Percentiles rank a stretch among this genome's conserved stretches.
Conservation (phyloP, 2,888 invertebrate species). For the Papilio protenor region DNA sequence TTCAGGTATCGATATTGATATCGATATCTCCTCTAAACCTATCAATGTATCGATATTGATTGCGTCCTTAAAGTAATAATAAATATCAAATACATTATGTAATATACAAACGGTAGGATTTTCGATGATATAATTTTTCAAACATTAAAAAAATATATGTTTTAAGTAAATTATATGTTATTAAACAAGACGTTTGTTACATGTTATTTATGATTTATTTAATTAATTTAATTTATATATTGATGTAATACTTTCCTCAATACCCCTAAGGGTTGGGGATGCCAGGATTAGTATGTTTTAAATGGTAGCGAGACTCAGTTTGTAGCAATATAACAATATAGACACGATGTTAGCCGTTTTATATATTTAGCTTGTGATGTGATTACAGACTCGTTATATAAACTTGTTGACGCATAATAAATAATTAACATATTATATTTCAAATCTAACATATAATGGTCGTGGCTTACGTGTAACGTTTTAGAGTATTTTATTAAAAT, state of each 20-base stretch:
- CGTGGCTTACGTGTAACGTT: conserved; percentile 71
- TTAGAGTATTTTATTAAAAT: conserved; percentile 47
- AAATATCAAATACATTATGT: background rate
- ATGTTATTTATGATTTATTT: too few relatives aligned
- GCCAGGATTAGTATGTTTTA: background rate
- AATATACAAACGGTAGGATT: background rate
- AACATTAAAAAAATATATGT: too few relatives aligned
- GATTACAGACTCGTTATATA: conserved; percentile 63
- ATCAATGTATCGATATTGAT: background rate
- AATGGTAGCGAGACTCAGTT: conserved; percentile 17
- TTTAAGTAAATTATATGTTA: too few relatives aligned
- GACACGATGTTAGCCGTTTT: conserved; percentile 58
- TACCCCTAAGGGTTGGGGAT: background rate
- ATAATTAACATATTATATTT: conserved; percentile 64
- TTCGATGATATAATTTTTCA: background rate
- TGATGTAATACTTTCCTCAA: background rate
- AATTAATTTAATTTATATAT: too few relatives aligned
- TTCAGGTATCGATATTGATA: background rate
- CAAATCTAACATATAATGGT: conserved; percentile 62
- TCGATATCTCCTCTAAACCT: background rate
- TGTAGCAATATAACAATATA: conserved; percentile 43
- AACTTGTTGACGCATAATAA: conserved; percentile 81
- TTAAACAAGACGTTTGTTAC: too few relatives aligned
- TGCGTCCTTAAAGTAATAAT: background rate
- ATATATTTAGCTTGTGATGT: conserved; percentile 67